Conservation (phyloP, 30 jellyfish, hydroid and myxozoan genomes). For the Cassiopea xamachana region DNA sequence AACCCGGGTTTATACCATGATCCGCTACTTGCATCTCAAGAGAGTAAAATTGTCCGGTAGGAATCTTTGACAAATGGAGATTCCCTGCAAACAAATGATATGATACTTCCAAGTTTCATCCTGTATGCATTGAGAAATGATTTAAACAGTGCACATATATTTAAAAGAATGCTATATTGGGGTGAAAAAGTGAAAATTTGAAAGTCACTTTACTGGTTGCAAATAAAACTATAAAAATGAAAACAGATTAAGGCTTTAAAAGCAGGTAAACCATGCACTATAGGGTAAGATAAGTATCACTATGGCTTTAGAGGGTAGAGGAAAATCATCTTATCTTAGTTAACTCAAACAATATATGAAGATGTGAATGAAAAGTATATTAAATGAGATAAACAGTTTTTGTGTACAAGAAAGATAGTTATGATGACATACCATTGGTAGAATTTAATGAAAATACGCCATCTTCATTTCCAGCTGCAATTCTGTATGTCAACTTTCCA, state of each 20-base stretch:
- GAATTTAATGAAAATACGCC: constrained; percentile 53
- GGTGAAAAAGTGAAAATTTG: neutral
- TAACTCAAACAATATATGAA: too few relatives aligned
- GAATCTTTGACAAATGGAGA: constrained; percentile 35
- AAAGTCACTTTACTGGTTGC: too few relatives aligned
- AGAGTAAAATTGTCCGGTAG: constrained; percentile 55
- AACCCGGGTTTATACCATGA: constrained; percentile 39
- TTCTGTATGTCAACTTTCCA: constrained; percentile 64
- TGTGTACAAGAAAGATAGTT: neutral
- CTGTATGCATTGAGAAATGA: too few relatives aligned
- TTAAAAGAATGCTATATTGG: neutral
- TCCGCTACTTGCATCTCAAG: constrained; percentile 67
- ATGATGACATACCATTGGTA: constrained; percentile 64
- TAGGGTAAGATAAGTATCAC: too few relatives aligned
- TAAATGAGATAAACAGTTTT: too few relatives aligned
- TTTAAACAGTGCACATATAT: neutral
- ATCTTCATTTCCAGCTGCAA: constrained; percentile 73
- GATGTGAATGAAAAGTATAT: too few relatives aligned
- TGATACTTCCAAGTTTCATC: too few relatives aligned
- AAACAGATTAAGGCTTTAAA: too few relatives aligned
- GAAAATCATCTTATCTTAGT: too few relatives aligned
- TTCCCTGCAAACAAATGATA: constrained; percentile 37
- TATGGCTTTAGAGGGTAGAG: too few relatives aligned
- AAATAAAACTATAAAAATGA: too few relatives aligned
- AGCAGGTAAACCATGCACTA: too few relatives aligned